A percentile compares a stretch with the other conserved stretches of the same genome.
Evolutionary conservation across 2,113 vertebrate species (phyloP).

Genomic region (Ptilorrhoa leucosticta): DNA sequence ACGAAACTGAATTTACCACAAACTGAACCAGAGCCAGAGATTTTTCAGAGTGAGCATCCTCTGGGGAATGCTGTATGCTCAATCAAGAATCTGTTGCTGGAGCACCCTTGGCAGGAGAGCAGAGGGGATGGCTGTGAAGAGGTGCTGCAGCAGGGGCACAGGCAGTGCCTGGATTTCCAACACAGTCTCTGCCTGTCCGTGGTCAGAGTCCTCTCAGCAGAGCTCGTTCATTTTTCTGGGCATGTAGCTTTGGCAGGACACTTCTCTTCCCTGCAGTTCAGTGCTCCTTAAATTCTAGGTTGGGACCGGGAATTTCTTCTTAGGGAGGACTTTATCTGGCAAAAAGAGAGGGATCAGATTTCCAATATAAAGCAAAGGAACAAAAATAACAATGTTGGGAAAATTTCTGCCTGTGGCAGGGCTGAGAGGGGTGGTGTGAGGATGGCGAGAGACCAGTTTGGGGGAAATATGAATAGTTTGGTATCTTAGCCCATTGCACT

Average conservation of each 20-base stretch:
- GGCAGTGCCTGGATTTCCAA: neutral
- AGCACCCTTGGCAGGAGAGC: neutral
- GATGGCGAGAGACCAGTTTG: neutral
- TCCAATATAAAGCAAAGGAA: neutral
- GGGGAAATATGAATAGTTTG: neutral
- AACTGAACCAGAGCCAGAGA: neutral
- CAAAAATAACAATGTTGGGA: neutral
- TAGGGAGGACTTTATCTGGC: neutral
- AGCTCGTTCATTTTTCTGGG: neutral
- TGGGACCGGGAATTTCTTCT: neutral
- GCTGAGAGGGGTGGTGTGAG: neutral
- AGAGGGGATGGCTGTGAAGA: neutral
- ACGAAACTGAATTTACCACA: neutral
- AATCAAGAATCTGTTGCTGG: neutral
- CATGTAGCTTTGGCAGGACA: accelerated
- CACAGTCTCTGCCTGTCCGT: neutral
- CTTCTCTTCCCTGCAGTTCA: neutral
- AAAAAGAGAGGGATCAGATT: neutral
- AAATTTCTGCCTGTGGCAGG: neutral
- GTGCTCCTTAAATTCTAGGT: neutral
- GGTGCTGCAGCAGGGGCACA: neutral
- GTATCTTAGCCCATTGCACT: neutral
- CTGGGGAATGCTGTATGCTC: neutral
- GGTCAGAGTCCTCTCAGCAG: neutral
- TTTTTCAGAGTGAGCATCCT: neutral